Percentiles rank a stretch among this genome's conserved stretches.
These are phyloP conservation scores for Microtus montanus DNA, from an alignment of 2,113 vertebrate species.

Conservation along the genomic window DNA sequence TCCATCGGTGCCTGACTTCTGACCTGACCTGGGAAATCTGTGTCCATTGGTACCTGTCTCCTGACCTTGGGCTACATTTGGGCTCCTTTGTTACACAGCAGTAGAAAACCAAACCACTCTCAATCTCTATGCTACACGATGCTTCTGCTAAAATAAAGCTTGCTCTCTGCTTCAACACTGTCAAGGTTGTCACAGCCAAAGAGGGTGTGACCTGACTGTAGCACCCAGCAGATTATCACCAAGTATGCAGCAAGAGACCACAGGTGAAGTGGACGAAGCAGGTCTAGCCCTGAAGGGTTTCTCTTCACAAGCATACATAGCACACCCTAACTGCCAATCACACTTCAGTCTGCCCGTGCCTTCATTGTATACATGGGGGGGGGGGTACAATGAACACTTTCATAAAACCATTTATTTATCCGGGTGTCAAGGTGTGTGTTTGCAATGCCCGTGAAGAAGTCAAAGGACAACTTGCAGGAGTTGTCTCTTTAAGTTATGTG, in stretches of 20 bases:
- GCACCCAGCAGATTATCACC: neutral
- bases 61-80: rapidly evolving
- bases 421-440: neutral
- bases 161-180: neutral
- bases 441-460: neutral
- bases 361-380: neutral
- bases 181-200: too few species aligned
- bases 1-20: neutral
- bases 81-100: rapidly evolving
- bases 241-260: too few species aligned
- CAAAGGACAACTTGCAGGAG: neutral
- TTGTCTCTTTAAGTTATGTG: neutral
- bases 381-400: neutral
- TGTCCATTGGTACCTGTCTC: rapidly evolving
- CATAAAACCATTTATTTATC: neutral
- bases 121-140: rapidly evolving
- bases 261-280: rapidly evolving
- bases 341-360: rapidly evolving
- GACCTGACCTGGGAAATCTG: neutral
- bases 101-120: neutral
- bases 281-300: rapidly evolving
- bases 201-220: rapidly evolving
- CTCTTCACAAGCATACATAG: rapidly evolving
- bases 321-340: rapidly evolving
- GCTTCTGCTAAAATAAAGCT: neutral